Conservation (phyloP, 1,140 invertebrate genomes). For the Eurytemora carolleeae region DNA sequence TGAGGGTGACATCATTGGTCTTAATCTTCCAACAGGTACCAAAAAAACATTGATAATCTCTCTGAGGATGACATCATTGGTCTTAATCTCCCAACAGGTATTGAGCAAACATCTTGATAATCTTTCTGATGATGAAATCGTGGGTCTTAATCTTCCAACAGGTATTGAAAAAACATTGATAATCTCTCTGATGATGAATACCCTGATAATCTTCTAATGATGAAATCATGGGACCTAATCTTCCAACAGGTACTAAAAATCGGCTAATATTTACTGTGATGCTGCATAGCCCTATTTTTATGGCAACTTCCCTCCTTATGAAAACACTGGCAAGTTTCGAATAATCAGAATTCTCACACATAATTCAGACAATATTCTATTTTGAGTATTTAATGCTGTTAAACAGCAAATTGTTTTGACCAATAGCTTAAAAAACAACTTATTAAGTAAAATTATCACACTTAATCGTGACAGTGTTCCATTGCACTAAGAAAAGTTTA, state of each 20-base stretch:
- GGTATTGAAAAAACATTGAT: constrained; percentile 84
- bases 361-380: constrained; percentile 16
- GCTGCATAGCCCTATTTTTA: constrained; percentile 66
- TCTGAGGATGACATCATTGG: constrained; percentile 72
- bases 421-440: no score
- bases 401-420: no score
- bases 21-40: constrained; percentile 73
- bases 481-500: no score
- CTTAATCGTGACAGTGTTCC: no score
- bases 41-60: constrained; percentile 26
- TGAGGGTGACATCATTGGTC: constrained; percentile 68
- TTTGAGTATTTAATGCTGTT: background rate
- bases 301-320: constrained; percentile 62
- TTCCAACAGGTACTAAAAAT: constrained; percentile 83
- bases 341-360: background rate
- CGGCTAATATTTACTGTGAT: constrained; percentile 68
- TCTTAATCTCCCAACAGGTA: constrained; percentile 69
- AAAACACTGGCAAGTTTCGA: constrained; percentile 47
- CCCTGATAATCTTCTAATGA: constrained; percentile 70
- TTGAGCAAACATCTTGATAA: constrained; percentile 86
- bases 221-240: constrained; percentile 72
- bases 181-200: constrained; percentile 71
- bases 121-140: constrained; percentile 66
- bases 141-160: constrained; percentile 78
- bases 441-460: no score